These are phyloP conservation scores for Guaruba guarouba DNA, from an alignment of 2,113 vertebrate species.

Conservation along the genomic window DNA sequence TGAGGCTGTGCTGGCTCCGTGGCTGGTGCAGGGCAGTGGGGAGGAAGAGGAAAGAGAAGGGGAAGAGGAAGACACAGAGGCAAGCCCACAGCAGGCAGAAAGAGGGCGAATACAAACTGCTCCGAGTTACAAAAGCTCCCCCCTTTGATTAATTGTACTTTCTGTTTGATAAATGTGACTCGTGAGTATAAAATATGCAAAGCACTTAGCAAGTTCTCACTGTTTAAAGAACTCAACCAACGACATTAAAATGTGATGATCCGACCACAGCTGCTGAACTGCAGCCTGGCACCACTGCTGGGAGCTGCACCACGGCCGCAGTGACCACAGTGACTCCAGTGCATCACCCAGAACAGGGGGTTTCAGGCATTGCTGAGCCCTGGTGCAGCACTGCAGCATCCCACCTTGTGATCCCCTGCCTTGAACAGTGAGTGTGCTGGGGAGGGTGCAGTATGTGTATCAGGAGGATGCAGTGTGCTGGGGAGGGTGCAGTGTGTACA, in stretches of 20 bases:
- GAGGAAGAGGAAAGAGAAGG: not conserved
- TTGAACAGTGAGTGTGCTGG: not conserved
- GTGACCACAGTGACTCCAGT: not conserved
- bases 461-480: not conserved
- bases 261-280: not conserved
- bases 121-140: not conserved
- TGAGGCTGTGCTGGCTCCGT: not conserved
- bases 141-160: conserved; percentile 63
- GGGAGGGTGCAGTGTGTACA: not conserved
- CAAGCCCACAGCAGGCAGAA: not conserved
- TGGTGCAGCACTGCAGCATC: not conserved
- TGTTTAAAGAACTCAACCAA: conserved; percentile 66
- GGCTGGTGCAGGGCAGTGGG: not conserved
- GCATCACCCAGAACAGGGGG: not conserved
- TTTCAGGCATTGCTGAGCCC: not conserved
- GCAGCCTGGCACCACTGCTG: not conserved
- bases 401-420: not conserved
- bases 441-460: not conserved
- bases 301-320: not conserved
- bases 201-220: conserved; percentile 63
- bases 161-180: conserved; percentile 68
- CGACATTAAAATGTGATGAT: conserved; percentile 60
- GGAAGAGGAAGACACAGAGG: not conserved
- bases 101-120: not conserved
- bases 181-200: conserved; percentile 65